These are phyloP conservation scores for Barypeithes pellucidus DNA, from an alignment of 2,888 invertebrate species.

Conservation along the genomic window DNA sequence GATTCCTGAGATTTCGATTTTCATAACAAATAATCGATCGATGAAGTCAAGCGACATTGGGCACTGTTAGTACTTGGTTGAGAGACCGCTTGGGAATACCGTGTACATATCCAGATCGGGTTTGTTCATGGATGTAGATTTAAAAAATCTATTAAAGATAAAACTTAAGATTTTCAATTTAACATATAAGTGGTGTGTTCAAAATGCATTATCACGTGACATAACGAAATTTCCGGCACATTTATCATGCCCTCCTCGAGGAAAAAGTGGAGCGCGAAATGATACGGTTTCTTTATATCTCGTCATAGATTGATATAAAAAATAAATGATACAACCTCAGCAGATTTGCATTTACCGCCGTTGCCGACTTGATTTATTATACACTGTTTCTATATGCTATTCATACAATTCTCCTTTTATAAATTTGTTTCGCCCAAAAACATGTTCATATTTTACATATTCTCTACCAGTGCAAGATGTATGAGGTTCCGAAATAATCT, in stretches of 20 bases:
- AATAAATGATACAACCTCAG: conserved; percentile 65
- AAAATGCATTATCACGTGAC: conserved; percentile 42
- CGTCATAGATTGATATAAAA: conserved; percentile 67
- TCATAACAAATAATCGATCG: no score
- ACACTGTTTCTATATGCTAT: conserved; percentile 59
- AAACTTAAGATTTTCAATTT: conserved; percentile 23
- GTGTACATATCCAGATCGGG: neutral
- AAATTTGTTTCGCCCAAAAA: conserved; percentile 52
- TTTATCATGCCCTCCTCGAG: conserved; percentile 43
- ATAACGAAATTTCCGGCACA: conserved; percentile 38
- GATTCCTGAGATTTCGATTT: no score
- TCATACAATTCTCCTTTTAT: conserved; percentile 51
- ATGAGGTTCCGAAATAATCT: conserved; percentile 50
- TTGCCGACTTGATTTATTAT: conserved; percentile 64
- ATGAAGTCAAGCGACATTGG: no score
- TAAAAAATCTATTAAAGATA: neutral
- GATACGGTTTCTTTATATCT: conserved; percentile 64
- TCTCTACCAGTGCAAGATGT: conserved; percentile 45
- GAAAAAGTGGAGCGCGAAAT: conserved; percentile 59
- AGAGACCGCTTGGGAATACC: no score
- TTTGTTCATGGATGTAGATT: neutral
- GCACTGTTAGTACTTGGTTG: no score
- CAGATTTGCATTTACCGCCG: conserved; percentile 64
- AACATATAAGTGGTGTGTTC: conserved; percentile 26
- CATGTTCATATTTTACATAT: conserved; percentile 51